Evolutionary conservation across 2,113 vertebrate genomes (phyloP).

Genomic region (Aegotheles bennettii): DNA sequence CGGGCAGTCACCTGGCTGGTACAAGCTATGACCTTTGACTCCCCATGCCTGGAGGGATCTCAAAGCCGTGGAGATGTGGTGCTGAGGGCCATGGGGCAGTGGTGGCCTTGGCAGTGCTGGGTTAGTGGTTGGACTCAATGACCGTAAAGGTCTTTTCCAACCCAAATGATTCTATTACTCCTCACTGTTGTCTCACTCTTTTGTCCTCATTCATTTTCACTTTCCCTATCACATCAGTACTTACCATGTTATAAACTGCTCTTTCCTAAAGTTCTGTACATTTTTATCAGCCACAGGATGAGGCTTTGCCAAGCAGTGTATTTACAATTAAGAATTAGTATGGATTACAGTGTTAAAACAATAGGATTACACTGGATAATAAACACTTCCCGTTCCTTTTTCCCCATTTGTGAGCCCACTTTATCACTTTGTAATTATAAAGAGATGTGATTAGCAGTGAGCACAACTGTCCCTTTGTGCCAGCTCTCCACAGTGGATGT

Average conservation of each 20-base stretch:
- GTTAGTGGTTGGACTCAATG: too few relatives aligned
- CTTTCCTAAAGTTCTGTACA: background rate
- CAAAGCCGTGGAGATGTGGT: too few relatives aligned
- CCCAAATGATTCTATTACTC: too few relatives aligned
- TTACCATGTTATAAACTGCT: background rate
- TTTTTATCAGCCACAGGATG: background rate
- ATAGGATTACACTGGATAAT: background rate
- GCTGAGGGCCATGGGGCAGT: too few relatives aligned
- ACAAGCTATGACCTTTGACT: background rate
- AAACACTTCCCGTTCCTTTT: background rate
- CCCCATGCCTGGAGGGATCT: too few relatives aligned
- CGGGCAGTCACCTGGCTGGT: background rate
- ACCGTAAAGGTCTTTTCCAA: too few relatives aligned
- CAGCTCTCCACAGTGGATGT: background rate
- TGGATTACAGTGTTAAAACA: background rate
- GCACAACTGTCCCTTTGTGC: background rate
- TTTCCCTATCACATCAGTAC: background rate
- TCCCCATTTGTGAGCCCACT: background rate
- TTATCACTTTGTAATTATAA: background rate
- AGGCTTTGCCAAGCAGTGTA: background rate
- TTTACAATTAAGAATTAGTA: background rate
- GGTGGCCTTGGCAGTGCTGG: too few relatives aligned
- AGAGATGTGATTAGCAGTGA: background rate
- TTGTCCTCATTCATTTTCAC: background rate
- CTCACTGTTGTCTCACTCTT: background rate